Conservation (phyloP, 2,113 vertebrate genomes). For the Embiotoca jacksoni region DNA sequence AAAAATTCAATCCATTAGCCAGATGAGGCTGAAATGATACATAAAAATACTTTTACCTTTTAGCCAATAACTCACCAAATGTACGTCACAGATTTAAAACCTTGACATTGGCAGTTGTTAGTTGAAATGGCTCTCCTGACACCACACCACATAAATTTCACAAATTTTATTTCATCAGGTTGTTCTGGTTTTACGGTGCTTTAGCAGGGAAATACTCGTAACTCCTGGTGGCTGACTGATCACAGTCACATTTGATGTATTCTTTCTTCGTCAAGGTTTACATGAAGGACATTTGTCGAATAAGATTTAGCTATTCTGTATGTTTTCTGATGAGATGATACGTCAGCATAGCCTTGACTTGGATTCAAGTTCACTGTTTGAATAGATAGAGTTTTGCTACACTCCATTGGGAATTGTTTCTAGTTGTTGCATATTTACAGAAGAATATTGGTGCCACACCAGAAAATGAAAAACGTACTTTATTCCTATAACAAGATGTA, state of each 20-base stretch:
- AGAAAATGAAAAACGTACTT: no score
- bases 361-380: no score
- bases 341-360: not conserved
- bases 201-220: no score
- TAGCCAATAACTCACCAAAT: slow-evolving; percentile 16
- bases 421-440: no score
- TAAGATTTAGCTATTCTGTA: not conserved
- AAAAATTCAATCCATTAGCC: slow-evolving; percentile 23
- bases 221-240: not conserved
- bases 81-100: slow-evolving; percentile 9
- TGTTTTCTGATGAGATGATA: not conserved
- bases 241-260: not conserved
- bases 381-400: no score
- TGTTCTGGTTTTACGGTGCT: not conserved
- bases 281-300: not conserved
- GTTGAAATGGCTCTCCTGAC: not conserved
- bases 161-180: not conserved
- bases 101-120: not conserved
- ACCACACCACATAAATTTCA: not conserved
- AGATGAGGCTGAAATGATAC: slow-evolving; percentile 16
- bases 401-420: no score
- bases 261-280: not conserved
- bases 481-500: no score
- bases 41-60: slow-evolving; percentile 29
- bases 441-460: no score